These are phyloP conservation scores for Pantala flavescens DNA, from an alignment of 1,140 invertebrate species.

Conservation along the genomic window DNA sequence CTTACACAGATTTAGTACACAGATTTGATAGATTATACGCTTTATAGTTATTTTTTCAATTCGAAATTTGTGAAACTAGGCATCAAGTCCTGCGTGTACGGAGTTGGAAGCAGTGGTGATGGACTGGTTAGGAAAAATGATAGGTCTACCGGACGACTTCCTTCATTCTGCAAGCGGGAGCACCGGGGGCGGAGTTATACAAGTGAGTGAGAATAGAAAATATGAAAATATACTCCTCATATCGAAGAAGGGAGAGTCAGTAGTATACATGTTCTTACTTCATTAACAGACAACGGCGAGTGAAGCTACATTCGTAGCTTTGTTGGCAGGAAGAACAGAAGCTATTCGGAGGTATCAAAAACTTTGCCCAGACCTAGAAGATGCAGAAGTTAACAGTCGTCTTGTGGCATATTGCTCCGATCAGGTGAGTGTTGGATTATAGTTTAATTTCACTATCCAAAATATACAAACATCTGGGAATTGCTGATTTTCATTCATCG, in stretches of 20 bases:
- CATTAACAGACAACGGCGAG: slow-evolving; percentile 64
- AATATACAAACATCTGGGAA: no score
- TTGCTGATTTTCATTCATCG: no score
- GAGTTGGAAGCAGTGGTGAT: slow-evolving; percentile 93
- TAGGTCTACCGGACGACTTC: slow-evolving; percentile 82
- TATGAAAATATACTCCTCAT: slow-evolving; percentile 11
- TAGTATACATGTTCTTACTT: background rate
- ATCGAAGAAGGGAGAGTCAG: background rate
- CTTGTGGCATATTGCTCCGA: slow-evolving; percentile 94
- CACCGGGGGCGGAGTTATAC: slow-evolving; percentile 83
- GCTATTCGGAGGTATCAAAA: slow-evolving; percentile 57
- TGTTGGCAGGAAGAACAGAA: slow-evolving; percentile 80
- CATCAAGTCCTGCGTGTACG: slow-evolving; percentile 89
- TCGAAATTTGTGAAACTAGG: slow-evolving; percentile 40
- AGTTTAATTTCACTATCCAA: no score
- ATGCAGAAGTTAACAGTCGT: slow-evolving; percentile 80
- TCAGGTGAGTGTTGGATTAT: slow-evolving; percentile 38
- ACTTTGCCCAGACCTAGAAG: slow-evolving; percentile 59
- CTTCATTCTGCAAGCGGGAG: slow-evolving; percentile 62
- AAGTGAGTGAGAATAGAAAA: slow-evolving; percentile 39
- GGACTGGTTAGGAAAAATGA: slow-evolving; percentile 95
- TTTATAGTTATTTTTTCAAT: no score
- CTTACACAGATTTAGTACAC: no score
- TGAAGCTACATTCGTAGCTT: slow-evolving; percentile 80
- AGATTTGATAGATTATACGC: no score